Percentiles rank a stretch among this genome's conserved stretches.
These are phyloP conservation scores for Pollenia labialis DNA, from an alignment of 2,888 invertebrate genomes.

Conservation along the genomic window DNA sequence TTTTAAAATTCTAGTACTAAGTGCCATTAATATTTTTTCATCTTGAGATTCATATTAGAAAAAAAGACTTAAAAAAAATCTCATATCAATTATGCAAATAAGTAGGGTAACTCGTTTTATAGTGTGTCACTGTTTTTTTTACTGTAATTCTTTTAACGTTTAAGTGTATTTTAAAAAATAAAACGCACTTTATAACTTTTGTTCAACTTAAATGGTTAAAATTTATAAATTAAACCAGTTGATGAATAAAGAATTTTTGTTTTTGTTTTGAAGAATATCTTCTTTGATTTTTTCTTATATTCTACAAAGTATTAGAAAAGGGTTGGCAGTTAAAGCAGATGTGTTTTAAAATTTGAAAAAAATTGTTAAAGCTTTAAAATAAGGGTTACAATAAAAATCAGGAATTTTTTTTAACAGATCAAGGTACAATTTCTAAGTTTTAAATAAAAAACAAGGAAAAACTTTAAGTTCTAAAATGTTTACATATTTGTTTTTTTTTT, in stretches of 20 bases:
- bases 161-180: constrained; percentile 20
- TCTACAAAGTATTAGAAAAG: constrained; percentile 5
- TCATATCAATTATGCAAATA: constrained; percentile 43
- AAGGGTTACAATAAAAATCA: constrained; percentile 24
- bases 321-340: constrained; percentile 32
- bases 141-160: constrained; percentile 15
- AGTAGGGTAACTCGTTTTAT: constrained; percentile 61
- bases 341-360: background rate
- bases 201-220: background rate
- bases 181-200: constrained; percentile 23
- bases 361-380: background rate
- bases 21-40: background rate
- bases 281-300: background rate
- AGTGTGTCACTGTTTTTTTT: constrained; percentile 24
- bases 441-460: no score
- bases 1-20: constrained; percentile 26
- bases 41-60: constrained; percentile 38
- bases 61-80: constrained; percentile 23
- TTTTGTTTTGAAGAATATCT: background rate
- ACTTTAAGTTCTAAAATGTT: no score
- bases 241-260: background rate
- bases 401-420: background rate
- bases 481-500: no score
- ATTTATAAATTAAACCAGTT: constrained; percentile 26
- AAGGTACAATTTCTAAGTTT: background rate